A percentile compares a stretch with the other conserved stretches of the same genome.
Conservation (phyloP, 1,140 invertebrate genomes). For the Ostrea edulis region DNA sequence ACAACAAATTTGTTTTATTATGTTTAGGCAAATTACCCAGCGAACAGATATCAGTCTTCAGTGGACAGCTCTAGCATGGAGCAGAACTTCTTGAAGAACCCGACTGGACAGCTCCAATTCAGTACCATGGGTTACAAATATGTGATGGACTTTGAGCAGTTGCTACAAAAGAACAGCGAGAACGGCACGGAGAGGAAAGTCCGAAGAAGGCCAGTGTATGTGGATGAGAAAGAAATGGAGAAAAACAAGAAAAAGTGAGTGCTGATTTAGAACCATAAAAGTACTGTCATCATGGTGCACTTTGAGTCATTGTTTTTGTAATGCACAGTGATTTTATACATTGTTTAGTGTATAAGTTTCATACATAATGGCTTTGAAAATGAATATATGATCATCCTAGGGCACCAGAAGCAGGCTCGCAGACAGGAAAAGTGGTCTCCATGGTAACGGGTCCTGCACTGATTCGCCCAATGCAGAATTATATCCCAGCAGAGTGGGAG, state of each 20-base stretch:
- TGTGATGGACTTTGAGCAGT: conserved; percentile 61
- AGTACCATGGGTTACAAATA: conserved; percentile 58
- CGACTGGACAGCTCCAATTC: conserved; percentile 50
- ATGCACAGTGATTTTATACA: no score
- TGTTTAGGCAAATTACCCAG: not conserved
- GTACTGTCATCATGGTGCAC: not conserved
- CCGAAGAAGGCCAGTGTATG: conserved; percentile 60
- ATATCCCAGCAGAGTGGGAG: conserved; percentile 27
- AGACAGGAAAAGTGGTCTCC: conserved; percentile 13
- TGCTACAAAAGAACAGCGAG: conserved; percentile 63
- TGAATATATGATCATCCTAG: not conserved
- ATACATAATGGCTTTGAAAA: no score
- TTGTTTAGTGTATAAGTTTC: no score
- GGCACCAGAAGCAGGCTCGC: not conserved
- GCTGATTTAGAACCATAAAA: not conserved
- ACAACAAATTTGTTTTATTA: not conserved
- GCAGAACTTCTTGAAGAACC: conserved; percentile 52
- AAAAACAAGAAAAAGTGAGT: conserved; percentile 54
- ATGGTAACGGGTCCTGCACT: conserved; percentile 32
- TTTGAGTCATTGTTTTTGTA: no score
- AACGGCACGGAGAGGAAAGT: conserved; percentile 53
- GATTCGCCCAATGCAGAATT: conserved; percentile 26
- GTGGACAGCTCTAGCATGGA: conserved; percentile 55
- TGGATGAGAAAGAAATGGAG: conserved; percentile 52
- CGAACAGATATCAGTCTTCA: conserved; percentile 41